Evolutionary conservation across 2,113 vertebrate species (phyloP), one percentile per base, ranked within the genome.

Genomic region (Lynx canadensis): DNA sequence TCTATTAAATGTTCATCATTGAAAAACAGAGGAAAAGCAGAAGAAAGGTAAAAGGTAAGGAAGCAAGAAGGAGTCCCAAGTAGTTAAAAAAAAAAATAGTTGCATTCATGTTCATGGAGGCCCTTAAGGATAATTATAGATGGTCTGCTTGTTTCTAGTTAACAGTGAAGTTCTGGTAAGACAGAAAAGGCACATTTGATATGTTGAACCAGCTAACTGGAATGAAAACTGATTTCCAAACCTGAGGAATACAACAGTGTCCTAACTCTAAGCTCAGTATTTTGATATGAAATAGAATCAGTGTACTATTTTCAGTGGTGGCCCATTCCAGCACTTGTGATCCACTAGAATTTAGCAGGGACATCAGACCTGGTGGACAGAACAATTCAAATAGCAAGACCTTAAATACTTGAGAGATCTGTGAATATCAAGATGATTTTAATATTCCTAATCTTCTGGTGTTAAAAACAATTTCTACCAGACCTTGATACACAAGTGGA

Each of bases 391-490:
- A 69, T 15, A 96, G 97, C 74, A 93, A 96, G 69, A 65, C 41
- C 87, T 97, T 81, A 92, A 88, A 95, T 94, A 96, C 48, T 55
- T 0, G 78, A 71, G 60, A 74, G 57, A 80, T 23, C 41, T 89
- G 68, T 91, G 69, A 86, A 85, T 55, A 0, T 3, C 95, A 94
- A 94, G 74, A 97, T 2, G n/a, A 98, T 97, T 45, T 94, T 94
- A 86, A 1, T 97, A 94, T 57, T 97, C 73, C 57, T 91, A 98
- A 65, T 97, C 63, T 85, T 96, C 52, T 96, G 71, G 86, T 97
- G 96, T 95, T 98, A 96, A 96, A 98, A 98, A 84, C 97, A 97
- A 97, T 98, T 99, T 98, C 97, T 87, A 97, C 68, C 84, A 98
- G 98, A 97, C 79, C 92, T 97, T 63, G 97, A 98, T 95, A 97